phyloP scores from a whole-genome alignment of 2,888 invertebrate species.

The Entomobrya multifasciata region DNA sequence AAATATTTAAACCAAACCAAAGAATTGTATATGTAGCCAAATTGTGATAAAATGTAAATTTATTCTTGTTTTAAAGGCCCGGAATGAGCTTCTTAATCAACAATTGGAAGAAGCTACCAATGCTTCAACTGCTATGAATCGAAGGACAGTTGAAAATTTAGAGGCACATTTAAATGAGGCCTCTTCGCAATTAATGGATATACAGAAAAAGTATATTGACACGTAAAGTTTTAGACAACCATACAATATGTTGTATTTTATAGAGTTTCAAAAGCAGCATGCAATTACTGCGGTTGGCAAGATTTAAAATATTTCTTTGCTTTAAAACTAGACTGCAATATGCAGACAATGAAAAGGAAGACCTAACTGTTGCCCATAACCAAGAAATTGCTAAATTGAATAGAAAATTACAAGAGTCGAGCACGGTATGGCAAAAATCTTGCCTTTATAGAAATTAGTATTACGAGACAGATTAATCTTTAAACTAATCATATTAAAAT shows the following conservation, averaged over 20 bases:
- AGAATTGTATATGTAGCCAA: too few relatives aligned
- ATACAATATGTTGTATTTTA: too few relatives aligned
- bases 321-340: conserved; percentile 46
- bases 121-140: neutral
- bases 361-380: conserved; percentile 39
- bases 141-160: neutral
- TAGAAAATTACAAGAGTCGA: conserved; percentile 50
- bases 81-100: conserved; percentile 55
- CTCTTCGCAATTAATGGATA: conserved; percentile 26
- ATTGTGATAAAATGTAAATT: too few relatives aligned
- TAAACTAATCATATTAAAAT: too few relatives aligned
- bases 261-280: too few relatives aligned
- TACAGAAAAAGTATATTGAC: conserved; percentile 44
- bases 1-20: too few relatives aligned
- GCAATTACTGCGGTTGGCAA: too few relatives aligned
- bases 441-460: too few relatives aligned
- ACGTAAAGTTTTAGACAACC: too few relatives aligned
- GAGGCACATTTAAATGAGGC: conserved; percentile 30
- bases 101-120: conserved; percentile 41
- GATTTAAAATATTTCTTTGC: neutral
- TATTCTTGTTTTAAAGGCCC: conserved; percentile 22
- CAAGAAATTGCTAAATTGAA: conserved; percentile 58
- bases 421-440: conserved; percentile 53
- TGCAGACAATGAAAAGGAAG: conserved; percentile 55
- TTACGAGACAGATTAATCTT: too few relatives aligned